Conservation (phyloP, 1,140 invertebrate genomes). For the Fopius arisanus region DNA sequence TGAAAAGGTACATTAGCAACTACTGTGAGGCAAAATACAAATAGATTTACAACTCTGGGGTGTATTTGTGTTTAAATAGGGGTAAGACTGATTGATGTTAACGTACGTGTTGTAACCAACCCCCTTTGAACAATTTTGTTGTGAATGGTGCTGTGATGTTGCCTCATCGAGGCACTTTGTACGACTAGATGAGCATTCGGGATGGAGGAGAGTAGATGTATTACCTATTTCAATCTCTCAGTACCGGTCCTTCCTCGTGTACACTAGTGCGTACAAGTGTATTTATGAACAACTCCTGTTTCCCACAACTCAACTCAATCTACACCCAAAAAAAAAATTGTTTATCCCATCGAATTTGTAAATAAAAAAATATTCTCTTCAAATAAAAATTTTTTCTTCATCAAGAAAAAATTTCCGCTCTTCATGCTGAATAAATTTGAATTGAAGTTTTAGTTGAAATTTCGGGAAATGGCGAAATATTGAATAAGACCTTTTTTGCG, state of each 20-base stretch:
- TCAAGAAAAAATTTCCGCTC: no score
- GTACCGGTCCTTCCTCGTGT: background rate
- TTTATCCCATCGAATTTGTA: no score
- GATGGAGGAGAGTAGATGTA: background rate
- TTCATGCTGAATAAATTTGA: no score
- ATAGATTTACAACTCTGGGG: background rate
- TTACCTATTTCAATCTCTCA: conserved; percentile 30
- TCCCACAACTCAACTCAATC: no score
- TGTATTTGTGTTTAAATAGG: background rate
- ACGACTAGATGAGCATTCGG: conserved; percentile 41
- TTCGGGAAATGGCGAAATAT: no score
- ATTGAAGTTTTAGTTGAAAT: no score
- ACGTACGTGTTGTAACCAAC: background rate
- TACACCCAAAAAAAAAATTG: no score
- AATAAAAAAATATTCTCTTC: no score
- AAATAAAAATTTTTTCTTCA: no score
- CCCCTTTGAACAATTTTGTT: background rate
- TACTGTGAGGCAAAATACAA: background rate
- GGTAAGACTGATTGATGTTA: background rate
- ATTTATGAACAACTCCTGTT: background rate
- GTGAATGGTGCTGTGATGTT: conserved; percentile 28
- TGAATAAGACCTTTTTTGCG: no score
- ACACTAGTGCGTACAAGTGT: background rate
- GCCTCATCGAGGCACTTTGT: conserved; percentile 38
- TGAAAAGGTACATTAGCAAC: background rate